A percentile compares a stretch with the other conserved stretches of the same genome.
phyloP scores from a whole-genome alignment of 2,797 vertebrate genomes.

The Silurus lanzhouensis region DNA sequence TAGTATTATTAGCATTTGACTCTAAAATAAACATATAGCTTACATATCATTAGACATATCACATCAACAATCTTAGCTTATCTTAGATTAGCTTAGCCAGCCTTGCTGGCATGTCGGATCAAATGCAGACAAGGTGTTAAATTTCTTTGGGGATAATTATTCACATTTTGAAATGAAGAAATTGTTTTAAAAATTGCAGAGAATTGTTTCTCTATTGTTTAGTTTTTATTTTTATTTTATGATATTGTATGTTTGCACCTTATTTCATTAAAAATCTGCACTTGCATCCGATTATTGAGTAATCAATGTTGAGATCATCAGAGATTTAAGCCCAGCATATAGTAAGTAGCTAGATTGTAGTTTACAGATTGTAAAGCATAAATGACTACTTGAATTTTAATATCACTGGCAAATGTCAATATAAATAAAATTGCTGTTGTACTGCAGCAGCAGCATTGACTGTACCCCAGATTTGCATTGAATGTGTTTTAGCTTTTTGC shows the following conservation, averaged over 20 bases:
- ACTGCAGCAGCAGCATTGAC: neutral
- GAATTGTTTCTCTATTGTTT: too few species aligned
- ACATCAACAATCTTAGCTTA: neutral
- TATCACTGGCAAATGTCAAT: constrained; percentile 1
- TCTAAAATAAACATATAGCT: neutral
- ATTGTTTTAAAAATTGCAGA: too few species aligned
- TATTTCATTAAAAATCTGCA: too few species aligned
- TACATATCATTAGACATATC: neutral
- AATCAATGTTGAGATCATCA: too few species aligned
- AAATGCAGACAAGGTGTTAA: neutral
- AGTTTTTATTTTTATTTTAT: too few species aligned
- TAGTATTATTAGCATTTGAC: neutral
- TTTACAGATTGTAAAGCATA: neutral
- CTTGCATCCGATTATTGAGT: too few species aligned
- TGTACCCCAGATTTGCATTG: neutral
- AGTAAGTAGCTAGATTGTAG: neutral
- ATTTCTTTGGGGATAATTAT: neutral
- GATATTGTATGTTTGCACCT: too few species aligned
- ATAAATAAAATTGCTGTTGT: neutral
- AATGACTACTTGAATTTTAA: neutral
- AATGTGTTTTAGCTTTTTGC: neutral
- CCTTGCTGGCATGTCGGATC: neutral
- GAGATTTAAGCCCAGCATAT: neutral
- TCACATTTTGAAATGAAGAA: neutral
- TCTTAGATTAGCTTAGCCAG: neutral